A percentile compares a stretch with the other conserved stretches of the same genome.
These are phyloP conservation scores for Gibbula magus DNA, from an alignment of 2,888 invertebrate species.

Conservation along the genomic window DNA sequence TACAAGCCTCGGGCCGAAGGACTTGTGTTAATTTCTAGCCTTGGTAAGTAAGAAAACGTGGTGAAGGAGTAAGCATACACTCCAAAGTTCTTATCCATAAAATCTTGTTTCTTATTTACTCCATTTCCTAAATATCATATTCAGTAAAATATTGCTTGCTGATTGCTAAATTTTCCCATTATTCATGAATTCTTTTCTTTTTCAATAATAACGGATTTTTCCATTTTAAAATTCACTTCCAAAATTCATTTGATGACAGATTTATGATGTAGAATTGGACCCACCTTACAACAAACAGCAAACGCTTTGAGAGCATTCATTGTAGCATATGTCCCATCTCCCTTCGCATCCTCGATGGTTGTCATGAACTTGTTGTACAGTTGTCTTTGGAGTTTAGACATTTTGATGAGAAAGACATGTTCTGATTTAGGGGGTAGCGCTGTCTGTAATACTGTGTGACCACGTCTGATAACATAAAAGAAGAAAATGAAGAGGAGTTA, in stretches of 20 bases:
- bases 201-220: background rate
- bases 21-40: no score
- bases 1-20: no score
- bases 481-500: background rate
- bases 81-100: no score
- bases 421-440: conserved; percentile 96
- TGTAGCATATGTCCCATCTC: conserved; percentile 35
- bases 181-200: background rate
- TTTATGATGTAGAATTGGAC: conserved; percentile 30
- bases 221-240: background rate
- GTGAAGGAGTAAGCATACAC: no score
- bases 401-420: conserved; percentile 90
- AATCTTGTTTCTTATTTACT: no score
- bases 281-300: conserved; percentile 96
- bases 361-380: conserved; percentile 96
- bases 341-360: conserved; percentile 61
- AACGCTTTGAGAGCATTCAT: conserved; percentile 96
- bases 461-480: conserved; percentile 80
- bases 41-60: no score
- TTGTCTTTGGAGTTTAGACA: conserved; percentile 92
- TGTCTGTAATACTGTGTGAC: conserved; percentile 93
- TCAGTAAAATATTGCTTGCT: no score
- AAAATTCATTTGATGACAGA: background rate
- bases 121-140: no score
- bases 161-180: no score